phyloP scores from a whole-genome alignment of 2,888 invertebrate genomes.

The Leuctra nigra region DNA sequence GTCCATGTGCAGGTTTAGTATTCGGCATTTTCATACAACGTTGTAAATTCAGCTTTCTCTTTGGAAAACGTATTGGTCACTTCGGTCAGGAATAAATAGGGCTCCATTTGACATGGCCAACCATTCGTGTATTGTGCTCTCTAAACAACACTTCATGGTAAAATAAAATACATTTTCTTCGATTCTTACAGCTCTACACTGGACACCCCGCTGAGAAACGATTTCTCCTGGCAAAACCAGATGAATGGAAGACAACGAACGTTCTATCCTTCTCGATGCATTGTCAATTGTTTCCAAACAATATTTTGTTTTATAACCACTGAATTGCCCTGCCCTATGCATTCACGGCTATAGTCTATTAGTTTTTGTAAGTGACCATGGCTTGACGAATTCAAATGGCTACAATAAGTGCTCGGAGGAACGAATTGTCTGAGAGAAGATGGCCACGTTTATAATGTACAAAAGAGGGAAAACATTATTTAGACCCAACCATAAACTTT shows the following conservation, averaged over 20 bases:
- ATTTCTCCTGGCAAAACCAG: background rate
- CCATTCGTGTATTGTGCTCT: slow-evolving; percentile 1
- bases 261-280: background rate
- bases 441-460: slow-evolving; percentile 1
- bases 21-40: no score
- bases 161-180: slow-evolving; percentile 8
- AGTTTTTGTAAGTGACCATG: slow-evolving; percentile 16
- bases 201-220: slow-evolving; percentile 11
- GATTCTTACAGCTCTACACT: background rate
- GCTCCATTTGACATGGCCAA: slow-evolving; percentile 12
- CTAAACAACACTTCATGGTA: background rate
- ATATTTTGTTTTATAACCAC: slow-evolving; percentile 14
- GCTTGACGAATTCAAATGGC: slow-evolving; percentile 5
- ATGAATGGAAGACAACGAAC: background rate
- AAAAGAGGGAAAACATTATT: slow-evolving; percentile 2
- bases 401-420: slow-evolving; percentile 10
- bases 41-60: slow-evolving; percentile 3
- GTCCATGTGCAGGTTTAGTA: no score
- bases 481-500: slow-evolving; percentile 9
- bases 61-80: slow-evolving; percentile 3
- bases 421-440: slow-evolving; percentile 6
- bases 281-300: slow-evolving; percentile 14
- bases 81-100: no score
- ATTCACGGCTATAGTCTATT: slow-evolving; percentile 5
- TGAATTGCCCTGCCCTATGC: slow-evolving; percentile 11